Evolutionary conservation across 2,888 invertebrate genomes (phyloP), one percentile per base, ranked within the genome.

Genomic region (Disparrhopalites patrizii): DNA sequence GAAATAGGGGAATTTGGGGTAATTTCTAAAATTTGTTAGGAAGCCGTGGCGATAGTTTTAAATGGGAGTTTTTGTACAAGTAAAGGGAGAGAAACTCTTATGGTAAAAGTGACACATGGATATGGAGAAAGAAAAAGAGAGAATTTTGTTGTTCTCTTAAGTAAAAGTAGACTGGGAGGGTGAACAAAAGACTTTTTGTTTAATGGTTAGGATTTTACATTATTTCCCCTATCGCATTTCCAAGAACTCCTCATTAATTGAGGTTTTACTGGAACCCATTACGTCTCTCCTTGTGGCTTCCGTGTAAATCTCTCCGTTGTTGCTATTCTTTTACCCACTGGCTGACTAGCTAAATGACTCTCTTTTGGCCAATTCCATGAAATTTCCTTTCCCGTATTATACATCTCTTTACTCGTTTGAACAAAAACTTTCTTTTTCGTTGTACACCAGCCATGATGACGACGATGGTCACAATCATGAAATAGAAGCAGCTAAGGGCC

Each of bases 121-220:
- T n/a, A n/a, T n/a, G n/a, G n/a, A n/a, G n/a, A n/a, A n/a, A n/a
- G n/a, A n/a, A n/a, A n/a, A n/a, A n/a, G n/a, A 15, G 28, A 13
- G 52, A 33, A 31, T 55, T 31, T 55, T 31, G 33, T 55, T 55
- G 54, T 55, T 55, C 31, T 30, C 13, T 23, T n/a, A 30, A 52
- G 52, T 52, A 52, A 52, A 52, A 52, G 3, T 52, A n/a, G n/a
- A 40, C n/a, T 18, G 40, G 25, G 28, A 52, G 18, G 33, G 31
- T 8, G 31, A 55, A 55, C 54, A 55, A 55, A 55, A 55, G 54
- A 31, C 54, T 55, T 31, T n/a, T 55, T 55, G 30, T 55, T 55
- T 55, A 55, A 55, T 55, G 54, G 54, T 20, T 33, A 33, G 18
- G 52, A 20, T 55, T 55, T 55, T 31, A 55, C 33, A 33, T 55